phyloP scores from a whole-genome alignment of 2,888 invertebrate genomes.

The Agriopis marginaria region DNA sequence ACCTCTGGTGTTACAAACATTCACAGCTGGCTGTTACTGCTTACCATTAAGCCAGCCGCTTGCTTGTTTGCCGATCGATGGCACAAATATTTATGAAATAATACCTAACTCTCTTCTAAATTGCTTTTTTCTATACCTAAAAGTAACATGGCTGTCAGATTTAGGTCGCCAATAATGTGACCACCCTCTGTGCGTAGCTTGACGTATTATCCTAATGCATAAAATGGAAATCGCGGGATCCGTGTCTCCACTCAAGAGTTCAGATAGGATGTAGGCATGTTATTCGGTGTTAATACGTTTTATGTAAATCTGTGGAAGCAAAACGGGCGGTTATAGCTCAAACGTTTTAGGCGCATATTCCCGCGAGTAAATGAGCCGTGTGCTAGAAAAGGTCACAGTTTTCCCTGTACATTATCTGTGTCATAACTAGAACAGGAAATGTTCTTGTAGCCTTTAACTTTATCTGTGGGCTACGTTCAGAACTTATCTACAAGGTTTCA shows the following conservation, averaged over 20 bases:
- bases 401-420: constrained; percentile 30
- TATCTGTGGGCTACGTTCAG: constrained; percentile 32
- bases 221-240: constrained; percentile 58
- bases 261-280: constrained; percentile 24
- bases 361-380: constrained; percentile 36
- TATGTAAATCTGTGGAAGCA: constrained; percentile 33
- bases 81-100: no score
- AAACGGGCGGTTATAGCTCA: constrained; percentile 22
- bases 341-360: constrained; percentile 38
- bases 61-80: no score
- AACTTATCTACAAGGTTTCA: constrained; percentile 36
- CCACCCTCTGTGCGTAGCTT: constrained; percentile 60
- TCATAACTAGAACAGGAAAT: constrained; percentile 43
- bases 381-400: constrained; percentile 35
- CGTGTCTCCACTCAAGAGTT: constrained; percentile 24
- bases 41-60: no score
- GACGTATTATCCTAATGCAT: constrained; percentile 60
- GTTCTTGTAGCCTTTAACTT: constrained; percentile 39
- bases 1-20: no score
- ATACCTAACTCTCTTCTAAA: constrained; percentile 16
- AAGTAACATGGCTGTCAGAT: constrained; percentile 45
- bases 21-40: no score
- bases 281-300: constrained; percentile 38
- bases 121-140: constrained; percentile 33
- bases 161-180: constrained; percentile 57